Conservation (phyloP, 2,797 vertebrate genomes). For the Streptopelia turtur region DNA sequence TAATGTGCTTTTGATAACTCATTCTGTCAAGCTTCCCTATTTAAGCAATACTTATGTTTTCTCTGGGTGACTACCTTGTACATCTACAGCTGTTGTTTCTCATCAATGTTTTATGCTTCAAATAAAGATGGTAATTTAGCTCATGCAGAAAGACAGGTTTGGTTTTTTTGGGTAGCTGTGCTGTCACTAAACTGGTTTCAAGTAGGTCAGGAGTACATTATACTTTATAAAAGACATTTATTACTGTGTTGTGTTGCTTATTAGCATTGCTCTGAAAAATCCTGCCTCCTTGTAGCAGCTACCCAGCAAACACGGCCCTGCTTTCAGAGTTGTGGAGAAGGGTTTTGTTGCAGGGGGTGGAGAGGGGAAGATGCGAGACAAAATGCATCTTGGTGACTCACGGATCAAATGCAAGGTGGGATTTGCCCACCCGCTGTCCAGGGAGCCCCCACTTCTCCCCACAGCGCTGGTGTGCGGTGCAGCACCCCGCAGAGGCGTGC, state of each 20-base stretch:
- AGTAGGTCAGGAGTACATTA: background rate
- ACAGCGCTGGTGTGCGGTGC: fast-evolving
- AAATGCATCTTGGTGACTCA: background rate
- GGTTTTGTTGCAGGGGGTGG: background rate
- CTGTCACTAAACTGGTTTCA: background rate
- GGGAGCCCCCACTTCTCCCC: background rate
- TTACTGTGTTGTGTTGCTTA: background rate
- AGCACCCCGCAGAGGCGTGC: background rate
- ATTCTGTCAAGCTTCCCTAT: background rate
- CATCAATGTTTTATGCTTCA: background rate
- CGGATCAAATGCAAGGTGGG: fast-evolving
- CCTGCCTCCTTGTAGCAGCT: background rate
- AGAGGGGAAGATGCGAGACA: background rate
- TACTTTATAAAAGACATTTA: background rate
- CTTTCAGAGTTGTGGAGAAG: background rate
- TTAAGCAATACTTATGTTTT: background rate
- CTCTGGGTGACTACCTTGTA: background rate
- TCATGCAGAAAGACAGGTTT: background rate
- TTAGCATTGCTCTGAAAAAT: background rate
- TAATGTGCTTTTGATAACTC: constrained; percentile 23
- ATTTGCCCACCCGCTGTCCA: background rate
- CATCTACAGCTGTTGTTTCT: constrained; percentile 29
- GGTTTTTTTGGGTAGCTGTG: background rate
- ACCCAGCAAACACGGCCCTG: background rate
- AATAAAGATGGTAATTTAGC: background rate